Percentiles rank a stretch among this genome's conserved stretches.
These are phyloP conservation scores for Herpetotheres cachinnans DNA, from an alignment of 2,113 vertebrate species.

Conservation along the genomic window DNA sequence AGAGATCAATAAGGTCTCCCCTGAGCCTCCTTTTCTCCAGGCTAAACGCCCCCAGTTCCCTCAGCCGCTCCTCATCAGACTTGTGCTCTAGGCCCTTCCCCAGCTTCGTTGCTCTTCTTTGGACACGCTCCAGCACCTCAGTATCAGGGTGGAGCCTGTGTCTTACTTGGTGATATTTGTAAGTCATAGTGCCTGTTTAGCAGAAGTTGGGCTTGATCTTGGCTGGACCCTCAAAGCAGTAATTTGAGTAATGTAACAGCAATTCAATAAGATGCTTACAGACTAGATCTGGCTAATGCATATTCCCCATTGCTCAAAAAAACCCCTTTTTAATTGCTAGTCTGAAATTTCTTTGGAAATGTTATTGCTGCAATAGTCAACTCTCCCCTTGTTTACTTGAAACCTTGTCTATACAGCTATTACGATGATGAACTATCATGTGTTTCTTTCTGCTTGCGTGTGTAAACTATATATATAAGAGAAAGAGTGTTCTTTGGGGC, in stretches of 20 bases:
- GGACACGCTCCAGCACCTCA: too few species aligned
- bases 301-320: neutral
- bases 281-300: neutral
- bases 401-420: neutral
- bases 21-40: too few species aligned
- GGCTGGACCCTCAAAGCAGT: neutral
- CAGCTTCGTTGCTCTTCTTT: too few species aligned
- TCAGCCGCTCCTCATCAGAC: too few species aligned
- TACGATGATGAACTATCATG: neutral
- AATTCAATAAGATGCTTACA: neutral
- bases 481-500: neutral
- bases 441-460: neutral
- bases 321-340: neutral
- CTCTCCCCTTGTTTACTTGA: neutral
- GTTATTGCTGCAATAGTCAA: neutral
- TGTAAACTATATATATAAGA: neutral
- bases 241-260: neutral
- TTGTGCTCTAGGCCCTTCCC: too few species aligned
- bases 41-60: too few species aligned
- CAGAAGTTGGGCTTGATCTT: neutral
- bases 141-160: neutral
- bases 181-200: neutral
- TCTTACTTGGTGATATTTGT: neutral
- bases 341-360: slow-evolving; percentile 10
- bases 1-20: too few species aligned